Base-by-base conservation (phyloP, 2,888 invertebrate genomes). In the Chrysolina oricalcia region DNA sequence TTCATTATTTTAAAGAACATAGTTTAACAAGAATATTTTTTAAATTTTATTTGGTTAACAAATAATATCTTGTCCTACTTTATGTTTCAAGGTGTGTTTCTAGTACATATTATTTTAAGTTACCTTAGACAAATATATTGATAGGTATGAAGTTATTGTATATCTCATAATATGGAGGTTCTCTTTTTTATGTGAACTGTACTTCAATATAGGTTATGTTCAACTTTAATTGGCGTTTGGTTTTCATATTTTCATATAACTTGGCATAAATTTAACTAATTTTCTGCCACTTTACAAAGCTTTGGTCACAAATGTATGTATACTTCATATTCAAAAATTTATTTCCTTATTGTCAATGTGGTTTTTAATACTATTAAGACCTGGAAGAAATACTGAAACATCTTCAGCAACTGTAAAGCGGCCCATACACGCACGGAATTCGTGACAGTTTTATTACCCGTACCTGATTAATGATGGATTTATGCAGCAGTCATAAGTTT, bases 171-270 rank as follows among this genome's bases (percentile, higher is more conserved):
- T 81, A 79, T 79, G 79, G 79, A 81, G 81, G 77, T 80, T 76
- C 75, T 79, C 80, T 81, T 82, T 84, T 83, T 83, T 83, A 81
- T 83, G 83, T 83, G 83, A 82, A 83, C 83, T 84, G 81, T 79
- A 78, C 82, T 80, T 79, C 81, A 82, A 83, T 83, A 83, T 81
- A 83, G 81, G 78, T 80, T 80, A 79, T 27, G 27, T 27, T 59
- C 35, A 59, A 59, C 59, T 59, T 35, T 27, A n/a, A 27, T 35
- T 35, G n/a, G 56, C 11, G 23, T 59, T 4, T n/a, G 23, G 8
- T 59, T 35, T 59, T 8, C 4, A 21, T 59, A 2, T 56, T 53
- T 23, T 2, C 5, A 27, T 27, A 3, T 27, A 3, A 5, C 5
- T 27, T 27, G 27, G 27, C 2, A 27, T 3, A 27, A 27, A 27